Base-by-base conservation (phyloP, 2,797 vertebrate species). In the Buceros bicornis region DNA sequence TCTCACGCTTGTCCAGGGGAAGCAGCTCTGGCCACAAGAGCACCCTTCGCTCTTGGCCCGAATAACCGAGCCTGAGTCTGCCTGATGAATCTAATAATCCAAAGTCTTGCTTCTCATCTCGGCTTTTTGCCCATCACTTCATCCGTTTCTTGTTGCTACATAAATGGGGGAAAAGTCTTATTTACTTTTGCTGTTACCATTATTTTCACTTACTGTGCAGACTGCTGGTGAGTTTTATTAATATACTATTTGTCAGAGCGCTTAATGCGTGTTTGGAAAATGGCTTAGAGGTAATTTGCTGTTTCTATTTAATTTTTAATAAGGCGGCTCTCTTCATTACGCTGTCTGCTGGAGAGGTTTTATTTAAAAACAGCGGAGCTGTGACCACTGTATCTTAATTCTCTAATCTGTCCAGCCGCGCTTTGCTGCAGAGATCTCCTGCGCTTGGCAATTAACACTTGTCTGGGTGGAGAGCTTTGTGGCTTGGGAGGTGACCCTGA, bases 251-350 rank as follows among this genome's bases (percentile, higher is more conserved):
- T 87, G 73, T 69, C 3, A 10, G 72, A 35, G 82, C 14, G 62
- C 51, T 87, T 87, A 83, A 90, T 83, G 67, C 3, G 0, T 60
- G 56, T 83, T 83, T 87, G 67, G 47, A 69, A 70, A 74, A 83
- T 31, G 67, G 51, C 88, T 82, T 19, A 5, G 43, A 61, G 79
- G 31, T 65, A 60, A 93, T 90, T 90, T 74, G 73, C 67, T 43
- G 45, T 48, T 87, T 73, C 67, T 58, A 37, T 74, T 83, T 79
- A 74, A 87, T 90, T 90, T 90, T 83, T 90, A 79, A 93, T 79
- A 62, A 79, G 78, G 56, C 10, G 11, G 43, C 82, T 73, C 37
- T 72, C 66, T 82, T 78, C 72, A 54, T 74, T 79, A 58, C 17
- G 1, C 61, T 53, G 61, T 37, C 61, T 73, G 72, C 72, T 64